These are phyloP conservation scores for Peromyscus aztecus DNA, from an alignment of 2,797 vertebrate genomes.

Conservation along the genomic window DNA sequence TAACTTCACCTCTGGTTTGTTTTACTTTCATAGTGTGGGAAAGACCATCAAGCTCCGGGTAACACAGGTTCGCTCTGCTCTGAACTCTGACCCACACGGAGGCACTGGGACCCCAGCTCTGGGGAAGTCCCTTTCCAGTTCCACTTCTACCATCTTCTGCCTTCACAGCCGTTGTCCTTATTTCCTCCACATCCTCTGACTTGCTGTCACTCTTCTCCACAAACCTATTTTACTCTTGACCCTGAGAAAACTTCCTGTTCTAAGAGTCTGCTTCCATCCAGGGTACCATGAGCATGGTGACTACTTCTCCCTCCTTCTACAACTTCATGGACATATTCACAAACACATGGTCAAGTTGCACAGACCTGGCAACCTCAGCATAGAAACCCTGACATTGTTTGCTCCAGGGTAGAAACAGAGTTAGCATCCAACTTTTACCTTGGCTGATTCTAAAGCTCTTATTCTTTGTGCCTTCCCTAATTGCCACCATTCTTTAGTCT, in stretches of 20 bases:
- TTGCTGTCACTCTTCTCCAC: neutral
- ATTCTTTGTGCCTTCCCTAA: neutral
- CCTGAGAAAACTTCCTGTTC: neutral
- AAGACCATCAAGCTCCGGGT: neutral
- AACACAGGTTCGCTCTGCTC: neutral
- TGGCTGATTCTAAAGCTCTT: neutral
- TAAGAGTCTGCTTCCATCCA: neutral
- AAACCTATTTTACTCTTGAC: conserved; percentile 22
- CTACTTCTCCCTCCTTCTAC: neutral
- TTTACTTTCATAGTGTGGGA: neutral
- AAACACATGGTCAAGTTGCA: neutral
- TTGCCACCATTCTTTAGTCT: neutral
- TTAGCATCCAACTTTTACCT: neutral
- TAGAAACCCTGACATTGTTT: neutral
- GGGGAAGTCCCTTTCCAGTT: neutral
- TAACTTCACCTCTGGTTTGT: neutral
- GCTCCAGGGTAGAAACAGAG: neutral
- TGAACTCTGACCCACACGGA: neutral
- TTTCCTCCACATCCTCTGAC: neutral
- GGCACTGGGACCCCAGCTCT: neutral
- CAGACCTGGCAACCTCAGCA: neutral
- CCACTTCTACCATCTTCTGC: neutral
- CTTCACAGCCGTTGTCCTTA: neutral
- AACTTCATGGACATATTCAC: neutral
- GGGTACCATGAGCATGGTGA: neutral